These are phyloP conservation scores for Atractosteus spatula DNA, from an alignment of 2,113 vertebrate species.

Conservation along the genomic window DNA sequence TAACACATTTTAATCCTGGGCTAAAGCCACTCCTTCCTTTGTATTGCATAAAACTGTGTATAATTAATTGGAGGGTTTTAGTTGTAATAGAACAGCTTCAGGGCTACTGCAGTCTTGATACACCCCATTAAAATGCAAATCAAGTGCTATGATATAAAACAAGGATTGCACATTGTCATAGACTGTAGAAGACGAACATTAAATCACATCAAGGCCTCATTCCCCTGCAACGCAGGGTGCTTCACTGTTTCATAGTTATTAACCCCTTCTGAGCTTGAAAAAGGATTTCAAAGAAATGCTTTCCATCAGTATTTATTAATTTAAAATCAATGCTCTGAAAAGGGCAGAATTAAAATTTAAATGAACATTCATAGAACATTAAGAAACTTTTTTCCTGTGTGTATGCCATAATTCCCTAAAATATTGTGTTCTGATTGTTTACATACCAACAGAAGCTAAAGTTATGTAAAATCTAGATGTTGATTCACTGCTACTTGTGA, in stretches of 20 bases:
- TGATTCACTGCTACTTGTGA: too few species aligned
- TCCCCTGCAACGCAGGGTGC: conserved; percentile 1
- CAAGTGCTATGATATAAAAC: conserved; percentile 48
- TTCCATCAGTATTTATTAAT: background rate
- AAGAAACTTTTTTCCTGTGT: too few species aligned
- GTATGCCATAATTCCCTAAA: too few species aligned
- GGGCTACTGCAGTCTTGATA: conserved; percentile 49
- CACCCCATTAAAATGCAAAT: conserved; percentile 66
- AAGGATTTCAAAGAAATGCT: conserved; percentile 12
- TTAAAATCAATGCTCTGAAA: too few species aligned
- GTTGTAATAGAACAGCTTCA: conserved; percentile 43
- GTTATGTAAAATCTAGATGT: too few species aligned
- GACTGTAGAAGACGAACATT: conserved; percentile 38
- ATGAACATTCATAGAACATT: too few species aligned
- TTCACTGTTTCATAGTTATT: conserved; percentile 15
- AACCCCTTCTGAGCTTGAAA: conserved; percentile 20
- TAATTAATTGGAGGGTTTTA: conserved; percentile 57
- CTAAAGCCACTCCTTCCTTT: conserved; percentile 35
- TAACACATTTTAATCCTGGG: conserved; percentile 34
- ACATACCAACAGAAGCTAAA: too few species aligned
- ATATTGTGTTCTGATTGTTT: too few species aligned
- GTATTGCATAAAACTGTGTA: conserved; percentile 50
- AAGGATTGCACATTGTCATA: conserved; percentile 40
- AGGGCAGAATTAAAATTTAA: too few species aligned
- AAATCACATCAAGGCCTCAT: conserved; percentile 36